phyloP scores from a whole-genome alignment of 2,113 vertebrate species.

The Tichodroma muraria region DNA sequence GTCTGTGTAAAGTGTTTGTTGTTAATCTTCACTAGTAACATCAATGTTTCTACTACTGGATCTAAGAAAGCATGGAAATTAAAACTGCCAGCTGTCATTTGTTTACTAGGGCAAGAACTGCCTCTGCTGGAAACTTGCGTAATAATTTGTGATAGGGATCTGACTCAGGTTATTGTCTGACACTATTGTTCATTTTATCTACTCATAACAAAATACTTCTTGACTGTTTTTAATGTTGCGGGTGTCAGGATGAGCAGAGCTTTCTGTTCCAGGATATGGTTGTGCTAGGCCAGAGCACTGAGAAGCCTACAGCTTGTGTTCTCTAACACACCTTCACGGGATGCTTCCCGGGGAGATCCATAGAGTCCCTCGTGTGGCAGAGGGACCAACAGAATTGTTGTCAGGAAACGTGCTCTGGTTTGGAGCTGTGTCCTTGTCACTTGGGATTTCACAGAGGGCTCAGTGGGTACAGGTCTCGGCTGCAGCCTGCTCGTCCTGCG shows the following conservation, averaged over 20 bases:
- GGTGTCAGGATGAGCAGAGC: not conserved
- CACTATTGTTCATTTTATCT: not conserved
- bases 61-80: not conserved
- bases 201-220: not conserved
- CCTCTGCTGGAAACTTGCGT: not conserved
- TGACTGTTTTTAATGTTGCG: not conserved
- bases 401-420: accelerated
- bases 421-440: not conserved
- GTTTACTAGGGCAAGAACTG: not conserved
- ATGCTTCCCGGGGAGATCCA: not conserved
- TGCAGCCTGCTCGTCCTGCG: not conserved
- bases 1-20: not conserved
- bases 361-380: accelerated
- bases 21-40: not conserved
- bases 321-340: not conserved
- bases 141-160: not conserved
- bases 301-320: not conserved
- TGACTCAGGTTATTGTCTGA: not conserved
- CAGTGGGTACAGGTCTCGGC: not conserved
- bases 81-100: not conserved
- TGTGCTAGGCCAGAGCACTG: not conserved
- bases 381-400: not conserved
- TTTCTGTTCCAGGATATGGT: not conserved
- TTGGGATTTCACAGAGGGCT: not conserved
- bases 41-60: not conserved